Evolutionary conservation across 37 sponge, comb jelly and placozoan genomes (phyloP).

Genomic region (Cladorhizidae sp.): DNA sequence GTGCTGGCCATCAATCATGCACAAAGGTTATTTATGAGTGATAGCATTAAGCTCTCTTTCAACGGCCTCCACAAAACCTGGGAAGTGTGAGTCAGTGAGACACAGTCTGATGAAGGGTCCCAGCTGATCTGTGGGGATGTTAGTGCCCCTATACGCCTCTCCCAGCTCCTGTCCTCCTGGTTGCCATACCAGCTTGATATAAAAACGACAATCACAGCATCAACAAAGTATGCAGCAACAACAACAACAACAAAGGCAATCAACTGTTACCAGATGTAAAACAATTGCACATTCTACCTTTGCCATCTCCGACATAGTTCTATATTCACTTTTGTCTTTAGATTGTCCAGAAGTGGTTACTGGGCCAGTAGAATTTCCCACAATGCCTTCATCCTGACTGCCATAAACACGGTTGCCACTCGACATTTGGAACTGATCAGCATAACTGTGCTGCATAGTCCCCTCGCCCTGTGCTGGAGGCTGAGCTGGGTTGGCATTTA

Average conservation of each 20-base stretch:
- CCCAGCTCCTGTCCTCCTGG: conserved; percentile 39
- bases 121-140: conserved; percentile 83
- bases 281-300: conserved; percentile 7
- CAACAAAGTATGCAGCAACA: neutral
- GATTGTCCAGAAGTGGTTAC: neutral
- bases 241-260: neutral
- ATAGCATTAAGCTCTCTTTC: conserved; percentile 76
- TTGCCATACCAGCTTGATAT: neutral
- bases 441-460: neutral
- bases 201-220: neutral
- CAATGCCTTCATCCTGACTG: too few relatives aligned
- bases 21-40: neutral
- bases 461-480: neutral
- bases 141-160: conserved; percentile 67
- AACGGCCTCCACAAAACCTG: conserved; percentile 91
- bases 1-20: too few relatives aligned
- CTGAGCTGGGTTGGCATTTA: neutral
- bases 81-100: conserved; percentile 90
- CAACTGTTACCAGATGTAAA: neutral
- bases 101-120: conserved; percentile 87
- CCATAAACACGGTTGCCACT: too few relatives aligned
- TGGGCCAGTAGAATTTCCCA: neutral
- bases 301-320: conserved; percentile 38
- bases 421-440: too few relatives aligned
- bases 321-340: neutral